phyloP scores from a whole-genome alignment of 2,888 invertebrate genomes.

The Cylindroiulus punctatus region DNA sequence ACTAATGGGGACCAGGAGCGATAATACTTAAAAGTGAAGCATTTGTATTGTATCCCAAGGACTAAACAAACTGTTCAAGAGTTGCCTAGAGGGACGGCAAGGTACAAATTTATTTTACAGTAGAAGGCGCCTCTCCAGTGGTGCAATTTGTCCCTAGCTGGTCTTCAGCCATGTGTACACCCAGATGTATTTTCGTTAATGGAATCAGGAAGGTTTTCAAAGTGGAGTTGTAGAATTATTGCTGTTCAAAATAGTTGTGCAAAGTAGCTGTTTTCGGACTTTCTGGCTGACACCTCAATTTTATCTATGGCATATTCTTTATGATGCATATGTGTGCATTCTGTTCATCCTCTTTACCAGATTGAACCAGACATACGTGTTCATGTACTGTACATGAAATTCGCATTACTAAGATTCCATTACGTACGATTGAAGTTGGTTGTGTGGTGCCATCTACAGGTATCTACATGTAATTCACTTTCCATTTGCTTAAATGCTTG shows the following conservation, averaged over 20 bases:
- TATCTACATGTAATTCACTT: no score
- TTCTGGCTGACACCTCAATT: not conserved
- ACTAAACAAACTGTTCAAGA: not conserved
- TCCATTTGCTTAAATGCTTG: no score
- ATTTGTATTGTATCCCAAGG: not conserved
- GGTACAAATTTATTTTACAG: not conserved
- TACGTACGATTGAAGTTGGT: not conserved
- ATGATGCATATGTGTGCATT: not conserved
- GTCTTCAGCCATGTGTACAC: not conserved
- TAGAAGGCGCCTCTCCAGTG: not conserved
- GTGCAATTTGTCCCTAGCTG: not conserved
- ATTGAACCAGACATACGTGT: no score
- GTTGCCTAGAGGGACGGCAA: not conserved
- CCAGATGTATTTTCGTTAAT: not conserved
- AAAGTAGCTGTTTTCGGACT: not conserved
- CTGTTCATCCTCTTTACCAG: no score
- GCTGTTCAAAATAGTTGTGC: not conserved
- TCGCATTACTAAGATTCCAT: not conserved
- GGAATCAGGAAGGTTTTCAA: not conserved
- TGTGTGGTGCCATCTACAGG: not conserved
- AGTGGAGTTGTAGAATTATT: not conserved
- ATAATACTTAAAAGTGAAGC: no score
- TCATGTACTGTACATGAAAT: no score
- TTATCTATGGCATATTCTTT: not conserved
- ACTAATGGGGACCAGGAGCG: no score